A percentile compares a stretch with the other conserved stretches of the same genome.
These are phyloP conservation scores for Equus przewalskii DNA, from an alignment of 2,113 vertebrate species.

Conservation along the genomic window DNA sequence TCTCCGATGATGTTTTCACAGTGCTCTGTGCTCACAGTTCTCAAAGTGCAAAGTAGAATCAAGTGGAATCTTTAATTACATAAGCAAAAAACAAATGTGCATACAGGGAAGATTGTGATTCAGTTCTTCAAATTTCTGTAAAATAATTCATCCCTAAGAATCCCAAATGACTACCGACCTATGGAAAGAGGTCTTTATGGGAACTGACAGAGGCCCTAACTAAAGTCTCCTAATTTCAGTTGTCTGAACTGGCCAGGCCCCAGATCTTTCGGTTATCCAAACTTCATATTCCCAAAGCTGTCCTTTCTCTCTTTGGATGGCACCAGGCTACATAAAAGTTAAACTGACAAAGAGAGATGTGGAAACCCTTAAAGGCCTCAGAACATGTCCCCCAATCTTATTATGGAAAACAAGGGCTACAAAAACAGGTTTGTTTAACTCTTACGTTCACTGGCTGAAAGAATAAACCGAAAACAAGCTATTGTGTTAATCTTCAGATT, in stretches of 20 bases:
- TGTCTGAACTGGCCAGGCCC: background rate
- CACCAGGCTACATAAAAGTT: conserved; percentile 33
- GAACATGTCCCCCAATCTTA: conserved; percentile 67
- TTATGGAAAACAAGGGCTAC: conserved; percentile 84
- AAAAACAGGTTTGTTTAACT: conserved; percentile 89
- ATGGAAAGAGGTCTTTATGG: background rate
- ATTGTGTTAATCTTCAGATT: conserved; percentile 90
- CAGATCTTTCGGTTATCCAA: background rate
- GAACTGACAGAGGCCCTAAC: background rate
- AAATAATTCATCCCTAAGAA: background rate
- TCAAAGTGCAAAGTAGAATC: background rate
- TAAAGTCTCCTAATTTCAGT: background rate
- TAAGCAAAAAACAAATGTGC: background rate
- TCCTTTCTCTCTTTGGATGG: conserved; percentile 38
- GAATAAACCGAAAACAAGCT: conserved; percentile 89
- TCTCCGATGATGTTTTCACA: background rate
- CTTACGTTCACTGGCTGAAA: conserved; percentile 85
- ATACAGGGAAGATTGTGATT: background rate
- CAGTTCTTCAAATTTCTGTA: background rate
- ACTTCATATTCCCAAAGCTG: background rate
- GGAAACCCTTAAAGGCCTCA: conserved; percentile 49
- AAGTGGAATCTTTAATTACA: background rate
- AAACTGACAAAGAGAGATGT: conserved; percentile 44
- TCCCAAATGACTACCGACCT: background rate
- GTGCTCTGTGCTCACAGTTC: background rate